Evolutionary conservation across 2,797 vertebrate species (phyloP).

Genomic region (Hirundo rustica): DNA sequence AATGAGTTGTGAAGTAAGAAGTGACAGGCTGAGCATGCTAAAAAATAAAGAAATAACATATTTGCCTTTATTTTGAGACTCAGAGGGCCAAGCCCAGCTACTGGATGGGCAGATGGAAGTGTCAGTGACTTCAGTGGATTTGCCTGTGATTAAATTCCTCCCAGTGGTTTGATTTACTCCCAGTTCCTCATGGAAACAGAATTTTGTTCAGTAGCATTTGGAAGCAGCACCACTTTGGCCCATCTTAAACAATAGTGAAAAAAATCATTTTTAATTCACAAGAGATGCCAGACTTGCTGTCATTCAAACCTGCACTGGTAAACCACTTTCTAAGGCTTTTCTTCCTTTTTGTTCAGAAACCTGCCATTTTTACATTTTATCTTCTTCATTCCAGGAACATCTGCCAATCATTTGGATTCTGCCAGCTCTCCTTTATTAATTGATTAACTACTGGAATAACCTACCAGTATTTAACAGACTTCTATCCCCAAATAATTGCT

Average conservation of each 20-base stretch:
- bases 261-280: background rate
- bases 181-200: background rate
- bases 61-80: background rate
- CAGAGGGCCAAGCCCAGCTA: background rate
- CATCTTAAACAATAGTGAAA: background rate
- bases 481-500: constrained; percentile 61
- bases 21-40: background rate
- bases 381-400: constrained; percentile 68
- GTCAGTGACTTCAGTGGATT: background rate
- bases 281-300: constrained; percentile 15
- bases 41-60: background rate
- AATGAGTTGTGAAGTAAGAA: background rate
- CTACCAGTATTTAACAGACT: constrained; percentile 67
- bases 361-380: constrained; percentile 56
- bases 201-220: background rate
- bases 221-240: background rate
- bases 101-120: background rate
- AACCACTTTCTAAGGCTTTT: constrained; percentile 23
- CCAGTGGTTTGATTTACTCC: background rate
- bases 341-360: constrained; percentile 2
- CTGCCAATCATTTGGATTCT: constrained; percentile 75
- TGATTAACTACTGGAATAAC: constrained; percentile 73
- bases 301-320: constrained; percentile 13
- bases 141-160: background rate
- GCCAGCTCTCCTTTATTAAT: constrained; percentile 77